Evolutionary conservation across 1,140 invertebrate species (phyloP).

Genomic region (Dinoponera quadriceps): DNA sequence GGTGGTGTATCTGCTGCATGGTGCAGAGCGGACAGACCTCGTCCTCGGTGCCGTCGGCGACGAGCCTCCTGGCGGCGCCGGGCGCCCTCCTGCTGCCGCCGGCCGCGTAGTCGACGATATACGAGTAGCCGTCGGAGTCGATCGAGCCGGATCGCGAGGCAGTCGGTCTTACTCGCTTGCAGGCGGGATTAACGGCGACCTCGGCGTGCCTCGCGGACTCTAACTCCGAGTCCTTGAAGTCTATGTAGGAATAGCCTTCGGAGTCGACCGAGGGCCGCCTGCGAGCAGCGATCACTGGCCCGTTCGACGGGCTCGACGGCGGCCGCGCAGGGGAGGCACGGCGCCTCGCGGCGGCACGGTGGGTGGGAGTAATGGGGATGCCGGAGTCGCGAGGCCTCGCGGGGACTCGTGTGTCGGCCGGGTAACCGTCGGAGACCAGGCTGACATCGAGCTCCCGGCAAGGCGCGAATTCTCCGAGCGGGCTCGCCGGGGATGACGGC

Average conservation of each 20-base stretch:
- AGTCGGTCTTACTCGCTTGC: conserved; percentile 8
- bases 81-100: conserved; percentile 63
- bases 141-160: conserved; percentile 61
- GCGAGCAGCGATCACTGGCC: neutral
- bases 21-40: conserved; percentile 82
- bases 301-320: neutral
- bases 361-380: conserved; percentile 76
- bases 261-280: conserved; percentile 79
- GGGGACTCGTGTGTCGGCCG: conserved; percentile 30
- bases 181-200: neutral
- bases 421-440: conserved; percentile 25
- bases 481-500: neutral
- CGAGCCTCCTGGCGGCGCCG: conserved; percentile 69
- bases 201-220: conserved; percentile 58
- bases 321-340: conserved; percentile 18
- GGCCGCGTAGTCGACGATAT: conserved; percentile 71
- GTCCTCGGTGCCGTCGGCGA: conserved; percentile 75
- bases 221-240: conserved; percentile 72
- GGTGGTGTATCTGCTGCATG: conserved; percentile 82
- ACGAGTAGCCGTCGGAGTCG: conserved; percentile 78
- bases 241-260: conserved; percentile 81
- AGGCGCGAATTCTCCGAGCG: conserved; percentile 6
- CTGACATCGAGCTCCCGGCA: conserved; percentile 22
- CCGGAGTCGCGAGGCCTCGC: conserved; percentile 58
- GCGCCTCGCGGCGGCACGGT: conserved; percentile 57